These are phyloP conservation scores for Vanacampus margaritifer DNA, from an alignment of 2,113 vertebrate genomes.

Conservation along the genomic window DNA sequence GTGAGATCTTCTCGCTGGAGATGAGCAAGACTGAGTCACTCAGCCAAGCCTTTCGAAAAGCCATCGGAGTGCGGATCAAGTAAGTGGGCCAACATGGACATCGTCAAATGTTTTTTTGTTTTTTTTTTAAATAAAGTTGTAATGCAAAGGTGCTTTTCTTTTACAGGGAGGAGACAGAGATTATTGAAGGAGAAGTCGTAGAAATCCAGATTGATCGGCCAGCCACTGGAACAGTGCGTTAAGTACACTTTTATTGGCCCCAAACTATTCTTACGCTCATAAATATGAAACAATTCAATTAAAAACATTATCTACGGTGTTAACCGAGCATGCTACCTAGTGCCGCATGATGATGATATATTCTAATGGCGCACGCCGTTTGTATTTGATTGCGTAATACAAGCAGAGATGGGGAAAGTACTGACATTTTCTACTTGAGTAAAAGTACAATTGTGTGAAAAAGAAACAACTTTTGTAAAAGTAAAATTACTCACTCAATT, in stretches of 20 bases:
- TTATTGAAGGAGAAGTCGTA: conserved; percentile 94
- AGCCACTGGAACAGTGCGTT: conserved; percentile 87
- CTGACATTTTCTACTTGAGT: too few relatives aligned
- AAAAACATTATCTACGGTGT: too few relatives aligned
- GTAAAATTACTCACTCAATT: too few relatives aligned
- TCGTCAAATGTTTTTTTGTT: not conserved
- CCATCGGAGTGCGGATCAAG: conserved; percentile 92
- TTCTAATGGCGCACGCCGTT: too few relatives aligned
- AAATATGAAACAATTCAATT: not conserved
- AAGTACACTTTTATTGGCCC: not conserved
- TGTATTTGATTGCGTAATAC: too few relatives aligned
- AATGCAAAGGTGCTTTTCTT: conserved; percentile 6
- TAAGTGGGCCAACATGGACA: conserved; percentile 53
- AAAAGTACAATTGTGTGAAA: too few relatives aligned
- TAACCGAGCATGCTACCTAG: too few relatives aligned
- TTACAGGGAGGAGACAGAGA: conserved; percentile 89
- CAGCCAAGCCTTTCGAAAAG: conserved; percentile 88
- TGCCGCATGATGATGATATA: too few relatives aligned
- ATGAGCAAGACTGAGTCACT: conserved; percentile 94
- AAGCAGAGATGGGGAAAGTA: too few relatives aligned
- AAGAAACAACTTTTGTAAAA: too few relatives aligned
- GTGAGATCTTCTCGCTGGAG: conserved; percentile 92
- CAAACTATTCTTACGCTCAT: not conserved
- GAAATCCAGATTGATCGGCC: conserved; percentile 95
- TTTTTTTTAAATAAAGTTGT: not conserved